These are phyloP conservation scores for Pterocles orientalis DNA, from an alignment of 2,113 vertebrate species.

Conservation along the genomic window DNA sequence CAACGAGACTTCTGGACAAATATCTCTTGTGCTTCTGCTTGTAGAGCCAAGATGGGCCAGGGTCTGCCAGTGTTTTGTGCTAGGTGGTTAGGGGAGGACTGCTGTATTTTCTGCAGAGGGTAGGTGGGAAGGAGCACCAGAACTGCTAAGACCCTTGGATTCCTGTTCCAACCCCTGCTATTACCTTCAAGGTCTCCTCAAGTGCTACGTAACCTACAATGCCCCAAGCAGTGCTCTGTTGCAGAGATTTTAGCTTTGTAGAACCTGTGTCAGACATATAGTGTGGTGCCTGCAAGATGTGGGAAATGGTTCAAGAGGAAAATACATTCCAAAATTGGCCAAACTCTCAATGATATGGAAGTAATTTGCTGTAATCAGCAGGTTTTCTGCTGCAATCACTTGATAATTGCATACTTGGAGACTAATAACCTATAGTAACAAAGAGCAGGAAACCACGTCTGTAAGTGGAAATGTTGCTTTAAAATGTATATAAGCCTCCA, in stretches of 20 bases:
- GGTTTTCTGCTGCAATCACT: conserved; percentile 16
- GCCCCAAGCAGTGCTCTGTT: not conserved
- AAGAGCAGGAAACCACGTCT: not conserved
- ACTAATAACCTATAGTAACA: conserved; percentile 1
- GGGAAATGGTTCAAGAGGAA: not conserved
- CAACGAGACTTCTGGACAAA: not conserved
- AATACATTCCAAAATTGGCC: not conserved
- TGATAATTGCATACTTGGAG: conserved; percentile 29
- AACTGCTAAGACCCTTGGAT: not conserved
- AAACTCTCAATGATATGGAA: not conserved
- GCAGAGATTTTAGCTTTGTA: not conserved
- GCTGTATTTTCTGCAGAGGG: not conserved
- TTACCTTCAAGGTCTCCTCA: not conserved
- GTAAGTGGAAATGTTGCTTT: not conserved
- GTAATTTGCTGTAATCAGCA: conserved; percentile 16
- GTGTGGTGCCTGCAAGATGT: not conserved
- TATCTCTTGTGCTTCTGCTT: not conserved
- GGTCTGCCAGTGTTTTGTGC: not conserved
- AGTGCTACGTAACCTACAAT: not conserved
- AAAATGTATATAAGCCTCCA: not conserved
- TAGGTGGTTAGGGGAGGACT: not conserved
- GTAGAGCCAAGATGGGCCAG: not conserved
- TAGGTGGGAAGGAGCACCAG: not conserved
- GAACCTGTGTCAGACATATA: rapidly evolving
- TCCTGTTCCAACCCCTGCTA: not conserved